phyloP scores from a whole-genome alignment of 2,113 vertebrate species.

The Xiphias gladius region DNA sequence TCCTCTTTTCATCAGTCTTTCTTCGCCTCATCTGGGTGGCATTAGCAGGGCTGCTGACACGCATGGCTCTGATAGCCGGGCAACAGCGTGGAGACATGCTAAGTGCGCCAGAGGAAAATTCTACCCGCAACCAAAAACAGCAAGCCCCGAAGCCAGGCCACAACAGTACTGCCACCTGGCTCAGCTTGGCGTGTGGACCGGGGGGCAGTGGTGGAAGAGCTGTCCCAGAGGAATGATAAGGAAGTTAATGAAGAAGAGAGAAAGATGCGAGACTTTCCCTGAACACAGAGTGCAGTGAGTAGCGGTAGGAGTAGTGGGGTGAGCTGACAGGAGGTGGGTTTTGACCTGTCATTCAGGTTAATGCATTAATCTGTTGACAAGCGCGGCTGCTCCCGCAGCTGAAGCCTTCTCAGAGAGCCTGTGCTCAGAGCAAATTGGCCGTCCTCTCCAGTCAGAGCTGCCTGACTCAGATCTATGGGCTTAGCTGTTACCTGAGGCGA shows the following conservation, averaged over 20 bases:
- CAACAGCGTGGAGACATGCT: conserved; percentile 58
- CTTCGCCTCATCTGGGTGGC: conserved; percentile 79
- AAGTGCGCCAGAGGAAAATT: conserved; percentile 80
- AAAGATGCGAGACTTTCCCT: conserved; percentile 36
- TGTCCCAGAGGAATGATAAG: conserved; percentile 47
- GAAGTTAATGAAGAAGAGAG: conserved; percentile 18
- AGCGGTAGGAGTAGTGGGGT: not conserved
- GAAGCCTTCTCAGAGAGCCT: conserved; percentile 62
- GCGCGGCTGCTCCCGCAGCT: conserved; percentile 78
- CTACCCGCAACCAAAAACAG: conserved; percentile 57
- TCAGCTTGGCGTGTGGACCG: conserved; percentile 13
- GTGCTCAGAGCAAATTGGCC: conserved; percentile 74
- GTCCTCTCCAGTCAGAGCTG: conserved; percentile 70
- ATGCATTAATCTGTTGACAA: conserved; percentile 84
- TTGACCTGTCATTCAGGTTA: conserved; percentile 77
- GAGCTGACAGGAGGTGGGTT: conserved; percentile 63
- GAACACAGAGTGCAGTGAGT: conserved; percentile 23
- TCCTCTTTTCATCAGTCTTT: conserved; percentile 51
- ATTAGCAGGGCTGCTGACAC: conserved; percentile 79
- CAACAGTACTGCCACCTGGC: conserved; percentile 74
- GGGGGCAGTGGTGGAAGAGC: not conserved
- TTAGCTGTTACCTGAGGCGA: conserved; percentile 82
- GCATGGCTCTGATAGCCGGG: conserved; percentile 72
- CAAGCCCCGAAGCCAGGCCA: conserved; percentile 41
- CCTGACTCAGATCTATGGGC: conserved; percentile 74